Evolutionary conservation across 1,140 invertebrate species (phyloP).

Genomic region (Diabrotica virgifera): DNA sequence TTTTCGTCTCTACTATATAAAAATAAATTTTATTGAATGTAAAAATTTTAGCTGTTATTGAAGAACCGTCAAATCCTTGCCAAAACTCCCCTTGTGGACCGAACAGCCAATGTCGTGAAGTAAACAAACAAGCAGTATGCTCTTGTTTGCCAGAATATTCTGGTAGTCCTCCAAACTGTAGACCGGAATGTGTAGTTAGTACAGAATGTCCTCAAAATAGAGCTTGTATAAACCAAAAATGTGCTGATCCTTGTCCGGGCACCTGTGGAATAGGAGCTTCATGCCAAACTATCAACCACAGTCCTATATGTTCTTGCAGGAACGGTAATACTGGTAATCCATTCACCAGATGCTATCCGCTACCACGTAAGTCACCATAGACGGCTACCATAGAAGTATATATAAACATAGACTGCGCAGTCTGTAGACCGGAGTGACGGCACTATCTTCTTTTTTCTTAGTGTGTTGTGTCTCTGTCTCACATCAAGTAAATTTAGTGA

Average conservation of each 20-base stretch:
- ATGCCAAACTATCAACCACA: conserved; percentile 71
- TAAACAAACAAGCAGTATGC: conserved; percentile 56
- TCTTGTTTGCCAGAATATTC: conserved; percentile 62
- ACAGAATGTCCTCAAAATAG: conserved; percentile 72
- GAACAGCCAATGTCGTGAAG: conserved; percentile 59
- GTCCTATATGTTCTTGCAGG: conserved; percentile 57
- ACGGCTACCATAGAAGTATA: no score
- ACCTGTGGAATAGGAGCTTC: conserved; percentile 70
- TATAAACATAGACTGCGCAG: no score
- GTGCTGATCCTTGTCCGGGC: conserved; percentile 70
- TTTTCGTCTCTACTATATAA: background rate
- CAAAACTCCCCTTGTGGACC: conserved; percentile 64
- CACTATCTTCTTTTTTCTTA: no score
- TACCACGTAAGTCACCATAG: conserved; percentile 55
- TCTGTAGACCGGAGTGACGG: no score
- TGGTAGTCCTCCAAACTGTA: conserved; percentile 65
- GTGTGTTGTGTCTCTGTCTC: no score
- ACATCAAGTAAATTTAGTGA: no score
- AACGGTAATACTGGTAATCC: conserved; percentile 56
- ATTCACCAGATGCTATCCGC: conserved; percentile 57
- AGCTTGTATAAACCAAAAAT: conserved; percentile 73
- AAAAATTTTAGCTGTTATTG: conserved; percentile 57
- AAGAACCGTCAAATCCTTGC: conserved; percentile 56
- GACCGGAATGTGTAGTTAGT: conserved; percentile 80
- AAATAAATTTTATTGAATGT: conserved; percentile 38